Evolutionary conservation across 2,113 vertebrate genomes (phyloP), one percentile per base, ranked within the genome.

Genomic region (Bolborhynchus lineola): DNA sequence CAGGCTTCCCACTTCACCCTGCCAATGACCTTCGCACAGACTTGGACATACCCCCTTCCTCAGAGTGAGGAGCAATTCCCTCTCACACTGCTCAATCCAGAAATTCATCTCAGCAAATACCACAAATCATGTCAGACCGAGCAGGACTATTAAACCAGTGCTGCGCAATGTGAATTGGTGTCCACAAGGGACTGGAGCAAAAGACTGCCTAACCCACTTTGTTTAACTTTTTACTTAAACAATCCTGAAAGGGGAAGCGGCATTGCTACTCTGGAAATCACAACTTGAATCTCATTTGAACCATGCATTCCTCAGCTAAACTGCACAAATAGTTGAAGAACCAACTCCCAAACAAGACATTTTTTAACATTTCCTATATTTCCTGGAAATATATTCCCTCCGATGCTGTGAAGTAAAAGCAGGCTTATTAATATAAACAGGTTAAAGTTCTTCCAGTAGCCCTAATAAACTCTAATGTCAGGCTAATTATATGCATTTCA

Each of bases 41-140:
- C 93, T 97, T 97, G 96, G 96, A 97, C 93, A 77, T 92, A 65
- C 8, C 94, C 95, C 89, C 62, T 94, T 96, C 91, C 88, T 92
- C 91, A 63, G 92, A n/a, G 77, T 28, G 42, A 91, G 80, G 52
- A 96, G 86, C 85, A 97, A 97, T 96, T 97, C 95, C 94, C 94
- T 86, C 72, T 95, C 82, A 82, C 1, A 10, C 82, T 85, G 82
- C 91, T 96, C 8, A 0, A 55, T 92, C 95, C 96, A 96, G 96
- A 97, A 96, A 90, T 86, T 94, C 94, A 94, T 96, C 95, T 92
- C 85, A 91, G 92, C 89, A 96, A 96, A 95, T 95, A 94, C 89
- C 93, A 97, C 93, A 97, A 96, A 95, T 94, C 96, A 97, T 91
- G 92, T 96, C 92, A 90, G 93, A 91, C 57, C 3, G 1, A 71